Percentiles rank a stretch among this genome's conserved stretches.
Conservation (phyloP, 2,888 invertebrate species). For the Ochlodes sylvanus region DNA sequence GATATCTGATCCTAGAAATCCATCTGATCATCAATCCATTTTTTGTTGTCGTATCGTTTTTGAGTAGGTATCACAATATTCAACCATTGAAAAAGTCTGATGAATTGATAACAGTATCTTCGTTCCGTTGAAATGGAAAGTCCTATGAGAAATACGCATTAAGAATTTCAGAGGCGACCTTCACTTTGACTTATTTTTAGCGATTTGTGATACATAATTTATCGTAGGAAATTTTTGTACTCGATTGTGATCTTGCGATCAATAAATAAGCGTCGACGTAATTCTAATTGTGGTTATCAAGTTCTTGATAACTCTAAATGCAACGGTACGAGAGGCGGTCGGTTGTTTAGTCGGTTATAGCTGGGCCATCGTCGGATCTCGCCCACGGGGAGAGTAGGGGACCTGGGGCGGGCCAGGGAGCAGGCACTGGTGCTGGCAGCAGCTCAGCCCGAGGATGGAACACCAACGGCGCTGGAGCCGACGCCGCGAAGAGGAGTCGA, state of each 20-base stretch:
- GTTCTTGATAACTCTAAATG: conserved; percentile 27
- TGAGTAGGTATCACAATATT: too few relatives aligned
- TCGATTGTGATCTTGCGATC: neutral
- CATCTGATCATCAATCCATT: too few relatives aligned
- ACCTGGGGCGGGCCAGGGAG: conserved; percentile 73
- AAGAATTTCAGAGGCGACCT: neutral
- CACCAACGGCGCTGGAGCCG: conserved; percentile 74
- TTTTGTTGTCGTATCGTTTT: neutral
- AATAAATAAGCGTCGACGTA: conserved; percentile 12
- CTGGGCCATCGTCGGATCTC: conserved; percentile 74
- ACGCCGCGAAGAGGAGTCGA: conserved; percentile 65
- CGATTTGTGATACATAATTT: neutral
- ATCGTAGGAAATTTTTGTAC: neutral
- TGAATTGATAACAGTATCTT: neutral
- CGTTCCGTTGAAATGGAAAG: neutral
- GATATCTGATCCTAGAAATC: too few relatives aligned
- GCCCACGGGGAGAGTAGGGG: conserved; percentile 76
- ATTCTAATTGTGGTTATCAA: conserved; percentile 8
- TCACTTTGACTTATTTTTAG: neutral
- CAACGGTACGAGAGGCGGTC: conserved; percentile 1
- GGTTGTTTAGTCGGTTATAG: conserved; percentile 61
- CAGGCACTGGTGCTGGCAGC: conserved; percentile 70
- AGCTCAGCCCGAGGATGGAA: conserved; percentile 75
- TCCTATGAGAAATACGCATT: neutral
- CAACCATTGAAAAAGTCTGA: too few relatives aligned